Conservation (phyloP, 2,113 vertebrate genomes). For the Osmerus mordax region DNA sequence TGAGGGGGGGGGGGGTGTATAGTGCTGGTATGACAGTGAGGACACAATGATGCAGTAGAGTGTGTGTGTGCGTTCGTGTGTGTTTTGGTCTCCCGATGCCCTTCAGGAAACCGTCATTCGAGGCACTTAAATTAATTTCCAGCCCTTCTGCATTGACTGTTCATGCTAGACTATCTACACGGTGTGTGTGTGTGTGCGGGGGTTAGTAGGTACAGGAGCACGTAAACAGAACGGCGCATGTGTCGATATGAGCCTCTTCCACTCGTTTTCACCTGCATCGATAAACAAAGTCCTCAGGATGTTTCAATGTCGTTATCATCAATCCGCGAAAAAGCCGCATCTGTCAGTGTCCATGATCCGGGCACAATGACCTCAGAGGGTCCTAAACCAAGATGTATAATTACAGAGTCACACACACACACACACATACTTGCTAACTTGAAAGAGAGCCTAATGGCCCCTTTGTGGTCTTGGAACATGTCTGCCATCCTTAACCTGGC, state of each 20-base stretch:
- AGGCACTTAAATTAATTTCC: slow-evolving; percentile 72
- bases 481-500: slow-evolving; percentile 73
- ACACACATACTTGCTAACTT: slow-evolving; percentile 48
- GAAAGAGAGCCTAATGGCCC: slow-evolving; percentile 66
- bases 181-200: slow-evolving; percentile 3
- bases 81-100: slow-evolving; percentile 58
- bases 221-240: not conserved
- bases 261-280: too few relatives aligned
- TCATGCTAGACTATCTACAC: slow-evolving; percentile 14
- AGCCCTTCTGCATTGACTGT: slow-evolving; percentile 40
- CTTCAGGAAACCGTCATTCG: slow-evolving; percentile 76
- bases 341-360: too few relatives aligned
- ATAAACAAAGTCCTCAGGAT: too few relatives aligned
- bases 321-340: too few relatives aligned
- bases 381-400: slow-evolving; percentile 62
- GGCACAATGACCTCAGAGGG: slow-evolving; percentile 28
- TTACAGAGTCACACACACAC: slow-evolving; percentile 65
- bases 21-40: slow-evolving; percentile 45
- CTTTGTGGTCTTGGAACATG: slow-evolving; percentile 66
- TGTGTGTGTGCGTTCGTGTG: slow-evolving; percentile 26
- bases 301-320: too few relatives aligned
- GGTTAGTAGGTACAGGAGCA: slow-evolving; percentile 15
- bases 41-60: slow-evolving; percentile 24
- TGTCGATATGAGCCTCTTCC: too few relatives aligned
- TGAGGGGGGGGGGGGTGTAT: slow-evolving; percentile 33